Conservation (phyloP, 1,140 invertebrate genomes). For the Macrobrachium nipponense region DNA sequence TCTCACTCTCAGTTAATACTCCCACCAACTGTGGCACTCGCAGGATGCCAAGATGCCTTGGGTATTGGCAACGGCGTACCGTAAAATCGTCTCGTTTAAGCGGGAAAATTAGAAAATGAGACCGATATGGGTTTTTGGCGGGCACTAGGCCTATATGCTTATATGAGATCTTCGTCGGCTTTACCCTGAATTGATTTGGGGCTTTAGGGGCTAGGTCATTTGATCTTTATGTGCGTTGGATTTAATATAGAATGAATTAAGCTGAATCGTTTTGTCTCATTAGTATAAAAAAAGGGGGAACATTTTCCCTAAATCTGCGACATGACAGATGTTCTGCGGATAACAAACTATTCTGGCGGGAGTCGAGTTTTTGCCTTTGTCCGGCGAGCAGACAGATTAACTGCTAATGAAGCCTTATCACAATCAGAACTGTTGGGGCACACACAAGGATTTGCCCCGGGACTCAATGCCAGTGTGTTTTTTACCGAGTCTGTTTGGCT, state of each 20-base stretch:
- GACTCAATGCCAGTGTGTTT: constrained; percentile 56
- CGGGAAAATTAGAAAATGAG: too few species aligned
- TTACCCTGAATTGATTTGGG: too few species aligned
- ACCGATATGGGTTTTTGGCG: too few species aligned
- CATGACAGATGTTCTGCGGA: constrained; percentile 25
- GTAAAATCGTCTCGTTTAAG: too few species aligned
- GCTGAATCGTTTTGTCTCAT: background rate
- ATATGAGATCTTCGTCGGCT: too few species aligned
- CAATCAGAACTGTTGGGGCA: constrained; percentile 55
- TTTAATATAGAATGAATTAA: too few species aligned
- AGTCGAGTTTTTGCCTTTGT: constrained; percentile 18
- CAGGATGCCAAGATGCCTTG: too few species aligned
- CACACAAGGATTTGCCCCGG: constrained; percentile 54
- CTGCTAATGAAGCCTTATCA: constrained; percentile 55
- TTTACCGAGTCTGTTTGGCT: constrained; percentile 51
- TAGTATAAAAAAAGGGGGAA: background rate
- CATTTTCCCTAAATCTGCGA: background rate
- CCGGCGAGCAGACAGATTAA: constrained; percentile 41
- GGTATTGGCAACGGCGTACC: too few species aligned
- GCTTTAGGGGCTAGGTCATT: too few species aligned
- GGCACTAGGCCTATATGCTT: too few species aligned
- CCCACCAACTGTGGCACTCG: background rate
- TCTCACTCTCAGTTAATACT: constrained; percentile 25
- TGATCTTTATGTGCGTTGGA: too few species aligned
- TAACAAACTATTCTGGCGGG: background rate